Base-by-base conservation (phyloP, 23 tunicate species). In the Trididemnum nubilum region DNA sequence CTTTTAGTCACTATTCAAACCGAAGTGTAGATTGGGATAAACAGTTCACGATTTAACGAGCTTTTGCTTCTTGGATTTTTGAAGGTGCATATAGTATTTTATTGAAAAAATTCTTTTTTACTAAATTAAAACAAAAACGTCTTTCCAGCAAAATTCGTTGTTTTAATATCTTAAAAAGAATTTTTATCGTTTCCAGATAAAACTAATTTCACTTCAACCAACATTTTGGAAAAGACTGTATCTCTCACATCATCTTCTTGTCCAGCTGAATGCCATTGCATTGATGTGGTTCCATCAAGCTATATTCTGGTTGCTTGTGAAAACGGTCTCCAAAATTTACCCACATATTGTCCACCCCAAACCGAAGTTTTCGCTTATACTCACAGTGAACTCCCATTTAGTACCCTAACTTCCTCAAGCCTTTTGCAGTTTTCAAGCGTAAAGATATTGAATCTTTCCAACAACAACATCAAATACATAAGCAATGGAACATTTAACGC, bases 391-490 rank as follows among this genome's bases (percentile, higher is more conserved):
- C 5, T 73, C 26, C 58, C 29, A 2, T 73, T 39, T 38, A 73
- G 39, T 39, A 37, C 58, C 30, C 5, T 73, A n/a, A 34, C 70
- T 3, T 2, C 30, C 0, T 35, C 2, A n/a, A 63, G 38, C 34
- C n/a, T 83, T 2, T 25, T 2, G 9, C 1, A 1, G 25, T 60
- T 73, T 35, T 23, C 27, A 0, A 31, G 36, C 30, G 72, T 83
- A 26, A 0, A 7, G 19, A 32, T 26, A 0, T 33, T 83, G 26
- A 73, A 73, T 27, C 61, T 83, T 18, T 39, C 54, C 36, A 36
- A 60, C 27, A 83, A 83, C 28, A 36, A 57, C 2, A 83, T 83
- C 0, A 59, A 39, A 21, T 23, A 18, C 5, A 73, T 83, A 1
- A 36, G 27, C 33, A 23, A 4, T 2, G 81, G 73, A 2, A 64